A percentile compares a stretch with the other conserved stretches of the same genome.
phyloP scores from a whole-genome alignment of 2,888 invertebrate species.

The Serripes groenlandicus region DNA sequence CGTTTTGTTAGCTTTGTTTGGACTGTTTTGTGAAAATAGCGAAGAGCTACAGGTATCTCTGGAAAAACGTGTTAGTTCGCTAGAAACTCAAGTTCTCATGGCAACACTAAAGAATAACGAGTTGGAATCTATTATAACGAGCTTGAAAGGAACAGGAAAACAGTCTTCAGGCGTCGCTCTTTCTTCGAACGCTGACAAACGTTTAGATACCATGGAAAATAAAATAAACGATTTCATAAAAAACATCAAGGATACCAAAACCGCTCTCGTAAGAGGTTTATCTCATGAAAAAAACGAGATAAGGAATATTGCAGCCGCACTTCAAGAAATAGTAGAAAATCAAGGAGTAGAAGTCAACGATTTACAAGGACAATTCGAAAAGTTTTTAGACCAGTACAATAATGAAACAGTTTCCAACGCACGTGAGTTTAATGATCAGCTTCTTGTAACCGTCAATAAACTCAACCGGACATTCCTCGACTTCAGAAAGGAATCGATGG shows the following conservation, averaged over 20 bases:
- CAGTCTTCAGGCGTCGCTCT: not conserved
- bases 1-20: no score
- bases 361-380: not conserved
- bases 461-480: not conserved
- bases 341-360: not conserved
- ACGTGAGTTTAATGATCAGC: not conserved
- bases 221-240: not conserved
- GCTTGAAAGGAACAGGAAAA: no score
- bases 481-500: not conserved
- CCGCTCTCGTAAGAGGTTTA: not conserved
- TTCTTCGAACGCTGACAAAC: not conserved
- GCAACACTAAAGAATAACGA: no score
- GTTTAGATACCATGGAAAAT: not conserved
- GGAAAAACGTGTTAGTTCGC: no score
- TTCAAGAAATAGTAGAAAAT: not conserved
- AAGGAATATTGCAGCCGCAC: not conserved
- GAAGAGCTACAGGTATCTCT: no score
- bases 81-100: no score
- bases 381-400: not conserved
- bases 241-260: not conserved
- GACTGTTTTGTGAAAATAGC: no score
- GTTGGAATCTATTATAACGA: no score
- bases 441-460: not conserved
- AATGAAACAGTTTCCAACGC: not conserved
- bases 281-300: not conserved